Evolutionary conservation across 1,140 invertebrate species (phyloP).

Genomic region (Samia ricini): DNA sequence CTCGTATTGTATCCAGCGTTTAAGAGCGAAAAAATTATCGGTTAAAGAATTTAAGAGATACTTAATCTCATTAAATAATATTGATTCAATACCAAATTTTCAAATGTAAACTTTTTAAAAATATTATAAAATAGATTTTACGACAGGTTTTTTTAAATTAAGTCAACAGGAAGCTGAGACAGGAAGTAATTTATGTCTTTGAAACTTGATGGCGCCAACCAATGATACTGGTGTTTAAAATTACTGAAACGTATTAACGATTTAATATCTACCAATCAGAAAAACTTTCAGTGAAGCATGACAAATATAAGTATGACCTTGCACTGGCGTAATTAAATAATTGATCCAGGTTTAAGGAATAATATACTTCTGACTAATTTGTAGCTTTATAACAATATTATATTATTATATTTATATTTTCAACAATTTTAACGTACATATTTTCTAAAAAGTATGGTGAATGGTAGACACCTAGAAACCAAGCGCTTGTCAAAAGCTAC

Average conservation of each 20-base stretch:
- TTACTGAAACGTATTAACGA: constrained; percentile 63
- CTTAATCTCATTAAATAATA: not conserved
- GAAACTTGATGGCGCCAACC: constrained; percentile 60
- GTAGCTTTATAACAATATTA: not conserved
- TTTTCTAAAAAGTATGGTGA: not conserved
- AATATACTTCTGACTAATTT: not conserved
- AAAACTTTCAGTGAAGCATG: constrained; percentile 60
- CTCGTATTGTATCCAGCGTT: no score
- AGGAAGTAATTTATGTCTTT: constrained; percentile 71
- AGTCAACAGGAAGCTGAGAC: no score
- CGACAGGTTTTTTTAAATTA: constrained; percentile 19
- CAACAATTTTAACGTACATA: not conserved
- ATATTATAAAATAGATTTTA: no score
- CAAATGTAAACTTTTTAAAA: no score
- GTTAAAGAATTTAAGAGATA: not conserved
- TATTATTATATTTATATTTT: not conserved
- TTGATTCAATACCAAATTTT: not conserved
- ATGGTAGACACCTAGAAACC: constrained; percentile 4
- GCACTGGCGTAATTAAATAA: constrained; percentile 28
- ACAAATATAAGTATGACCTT: constrained; percentile 46
- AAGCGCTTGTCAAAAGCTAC: constrained; percentile 45
- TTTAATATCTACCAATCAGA: constrained; percentile 60
- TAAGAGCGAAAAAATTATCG: no score
- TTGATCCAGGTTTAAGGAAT: not conserved
- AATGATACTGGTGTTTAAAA: constrained; percentile 43